Evolutionary conservation across 2,888 invertebrate genomes (phyloP).

Genomic region (Zelleria hepariella): DNA sequence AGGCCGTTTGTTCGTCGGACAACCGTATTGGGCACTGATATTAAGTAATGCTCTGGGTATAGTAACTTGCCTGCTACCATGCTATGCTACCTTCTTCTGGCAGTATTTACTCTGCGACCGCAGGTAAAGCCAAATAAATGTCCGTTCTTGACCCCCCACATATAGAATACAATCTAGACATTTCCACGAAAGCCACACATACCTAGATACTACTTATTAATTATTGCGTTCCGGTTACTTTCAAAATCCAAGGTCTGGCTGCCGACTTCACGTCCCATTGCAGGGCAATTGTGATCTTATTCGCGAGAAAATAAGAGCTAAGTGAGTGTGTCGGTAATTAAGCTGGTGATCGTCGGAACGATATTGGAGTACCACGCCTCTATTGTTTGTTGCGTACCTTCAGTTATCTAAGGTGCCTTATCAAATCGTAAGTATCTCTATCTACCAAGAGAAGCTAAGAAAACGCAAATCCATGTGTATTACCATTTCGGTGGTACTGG

Average conservation of each 20-base stretch:
- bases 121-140: background rate
- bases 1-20: no score
- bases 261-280: slow-evolving; percentile 25
- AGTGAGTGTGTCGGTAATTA: background rate
- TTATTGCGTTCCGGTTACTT: slow-evolving; percentile 52
- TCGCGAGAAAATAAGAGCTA: background rate
- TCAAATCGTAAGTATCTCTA: no score
- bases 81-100: no score
- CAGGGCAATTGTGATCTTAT: background rate
- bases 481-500: no score
- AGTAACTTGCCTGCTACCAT: no score
- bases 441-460: no score
- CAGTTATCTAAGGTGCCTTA: background rate
- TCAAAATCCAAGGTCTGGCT: slow-evolving; percentile 51
- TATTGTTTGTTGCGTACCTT: background rate
- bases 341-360: background rate
- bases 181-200: slow-evolving; percentile 28
- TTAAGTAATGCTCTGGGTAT: no score
- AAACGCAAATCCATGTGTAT: no score
- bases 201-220: slow-evolving; percentile 9
- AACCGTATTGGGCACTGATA: no score
- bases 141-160: background rate
- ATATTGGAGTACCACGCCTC: background rate
- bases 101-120: no score
- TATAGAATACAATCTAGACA: slow-evolving; percentile 3